Base-by-base conservation (phyloP, 2,888 invertebrate species). In the Lithodes maja region DNA sequence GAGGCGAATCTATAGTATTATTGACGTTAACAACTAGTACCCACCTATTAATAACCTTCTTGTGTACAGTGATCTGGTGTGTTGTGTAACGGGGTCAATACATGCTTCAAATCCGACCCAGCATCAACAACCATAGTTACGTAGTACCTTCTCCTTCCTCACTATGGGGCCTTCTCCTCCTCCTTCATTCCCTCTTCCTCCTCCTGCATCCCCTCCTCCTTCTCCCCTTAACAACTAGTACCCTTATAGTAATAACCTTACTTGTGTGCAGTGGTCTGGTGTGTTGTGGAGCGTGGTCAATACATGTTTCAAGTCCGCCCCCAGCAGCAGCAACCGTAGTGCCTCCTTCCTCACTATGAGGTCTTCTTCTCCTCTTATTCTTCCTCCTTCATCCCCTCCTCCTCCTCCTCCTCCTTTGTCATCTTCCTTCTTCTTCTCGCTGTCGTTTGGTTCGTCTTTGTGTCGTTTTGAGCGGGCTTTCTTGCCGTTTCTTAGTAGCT, bases 301-400 rank as follows among this genome's bases (percentile, higher is more conserved):
- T 71, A 90, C 83, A 78, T 90, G 90, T 33, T 85, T 87, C 12
- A 90, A 82, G 53, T 87, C 85, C 12, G 90, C 90, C 15, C 87
- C 87, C 50, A 90, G 85, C 82, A 87, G 69, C 74, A 90, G 90
- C 17, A 90, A 33, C 15, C 87, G 75, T 50, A 87, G 83, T 15
- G 75, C 33, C 78, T 88, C 88, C 54, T 86, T 75, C 12, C 80
- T 83, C 15, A 17, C 12, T 33, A 9, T 61, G 49, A 55, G 80
- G 15, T 55, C 53, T n/a, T 12, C 55, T 79, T n/a, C 75, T 53
- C 54, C 68, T 79, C 53, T n/a, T 54, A 53, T 15, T 49, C 68
- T 12, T n/a, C 5, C 15, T 79, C 17, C 12, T 53, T 55, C 7
- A 17, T 77, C 52, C 17, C 61, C n/a, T 33, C 61, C 17, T 71